Evolutionary conservation across 2,113 vertebrate genomes (phyloP).

Genomic region (Anser brachyrhynchus): DNA sequence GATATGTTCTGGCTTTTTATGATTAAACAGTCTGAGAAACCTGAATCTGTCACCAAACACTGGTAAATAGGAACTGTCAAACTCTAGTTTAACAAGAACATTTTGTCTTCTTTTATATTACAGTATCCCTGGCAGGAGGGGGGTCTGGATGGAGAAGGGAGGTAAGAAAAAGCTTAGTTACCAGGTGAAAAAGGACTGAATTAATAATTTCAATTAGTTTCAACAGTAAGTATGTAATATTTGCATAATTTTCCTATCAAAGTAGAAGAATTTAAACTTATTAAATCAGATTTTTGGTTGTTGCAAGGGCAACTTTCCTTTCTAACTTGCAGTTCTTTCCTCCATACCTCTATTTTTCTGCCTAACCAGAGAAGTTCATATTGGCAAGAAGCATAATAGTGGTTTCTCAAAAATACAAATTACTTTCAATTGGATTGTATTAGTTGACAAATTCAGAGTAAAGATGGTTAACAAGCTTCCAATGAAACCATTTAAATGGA

Average conservation of each 20-base stretch:
- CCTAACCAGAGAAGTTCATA: not conserved
- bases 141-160: not conserved
- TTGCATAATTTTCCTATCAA: not conserved
- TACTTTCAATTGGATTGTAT: not conserved
- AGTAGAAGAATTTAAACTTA: not conserved
- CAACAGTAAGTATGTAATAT: not conserved
- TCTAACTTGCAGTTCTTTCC: not conserved
- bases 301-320: not conserved
- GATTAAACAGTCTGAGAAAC: not conserved
- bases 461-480: not conserved
- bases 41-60: not conserved
- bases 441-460: not conserved
- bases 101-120: not conserved
- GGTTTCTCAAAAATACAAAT: not conserved
- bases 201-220: not conserved
- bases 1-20: not conserved
- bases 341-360: not conserved
- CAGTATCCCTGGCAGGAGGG: not conserved
- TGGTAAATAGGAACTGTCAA: not conserved
- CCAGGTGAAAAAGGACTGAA: not conserved
- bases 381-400: not conserved
- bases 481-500: not conserved
- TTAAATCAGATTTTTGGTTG: not conserved
- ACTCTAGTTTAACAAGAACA: not conserved
- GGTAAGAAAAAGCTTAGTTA: not conserved